Conservation (phyloP, 2,113 vertebrate genomes). For the Lycocorax pyrrhopterus region DNA sequence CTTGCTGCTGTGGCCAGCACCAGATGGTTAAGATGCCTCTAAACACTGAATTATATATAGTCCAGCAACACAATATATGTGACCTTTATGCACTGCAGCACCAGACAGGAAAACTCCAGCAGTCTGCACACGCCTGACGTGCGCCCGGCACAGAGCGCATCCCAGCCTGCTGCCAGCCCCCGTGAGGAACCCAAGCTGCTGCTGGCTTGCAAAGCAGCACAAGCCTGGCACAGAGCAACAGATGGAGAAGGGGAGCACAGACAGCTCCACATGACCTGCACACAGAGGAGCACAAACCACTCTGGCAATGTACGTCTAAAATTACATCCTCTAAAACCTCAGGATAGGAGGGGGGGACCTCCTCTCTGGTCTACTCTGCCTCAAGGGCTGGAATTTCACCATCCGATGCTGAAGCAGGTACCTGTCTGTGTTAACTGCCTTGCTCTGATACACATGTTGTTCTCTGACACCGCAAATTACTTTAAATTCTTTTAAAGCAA, state of each 20-base stretch:
- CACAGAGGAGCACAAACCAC: not conserved
- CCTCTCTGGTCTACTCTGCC: not conserved
- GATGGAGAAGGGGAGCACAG: not conserved
- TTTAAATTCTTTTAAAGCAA: not conserved
- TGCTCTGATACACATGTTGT: not conserved
- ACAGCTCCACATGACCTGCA: rapidly evolving
- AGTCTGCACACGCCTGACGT: rapidly evolving
- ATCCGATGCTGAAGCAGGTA: not conserved
- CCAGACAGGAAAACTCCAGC: not conserved
- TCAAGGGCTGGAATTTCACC: not conserved
- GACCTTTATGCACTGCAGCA: not conserved
- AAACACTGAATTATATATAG: conserved; percentile 38
- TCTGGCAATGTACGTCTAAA: not conserved
- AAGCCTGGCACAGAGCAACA: not conserved
- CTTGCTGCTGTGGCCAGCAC: not conserved
- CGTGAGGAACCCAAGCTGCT: not conserved
- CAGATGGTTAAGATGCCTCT: not conserved
- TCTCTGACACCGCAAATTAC: not conserved
- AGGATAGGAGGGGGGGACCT: not conserved
- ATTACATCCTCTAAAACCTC: not conserved
- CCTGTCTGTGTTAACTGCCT: not conserved
- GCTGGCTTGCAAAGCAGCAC: not conserved
- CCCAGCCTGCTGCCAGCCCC: not conserved
- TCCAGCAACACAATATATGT: conserved; percentile 15
- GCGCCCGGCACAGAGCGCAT: not conserved